Evolutionary conservation across 2,113 vertebrate genomes (phyloP).

Genomic region (Psilopogon haemacephalus): DNA sequence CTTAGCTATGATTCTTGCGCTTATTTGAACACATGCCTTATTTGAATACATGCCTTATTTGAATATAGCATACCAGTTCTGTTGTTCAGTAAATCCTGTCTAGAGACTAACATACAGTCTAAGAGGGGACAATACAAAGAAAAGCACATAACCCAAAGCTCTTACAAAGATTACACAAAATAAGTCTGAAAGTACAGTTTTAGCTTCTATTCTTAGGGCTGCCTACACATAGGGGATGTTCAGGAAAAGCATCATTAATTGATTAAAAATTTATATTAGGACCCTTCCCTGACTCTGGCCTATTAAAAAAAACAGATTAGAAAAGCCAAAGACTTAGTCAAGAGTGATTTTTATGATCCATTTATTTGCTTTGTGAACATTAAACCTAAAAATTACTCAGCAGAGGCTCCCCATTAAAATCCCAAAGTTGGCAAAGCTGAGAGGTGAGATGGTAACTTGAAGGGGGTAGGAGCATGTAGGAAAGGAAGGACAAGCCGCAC

Average conservation of each 20-base stretch:
- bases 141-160: neutral
- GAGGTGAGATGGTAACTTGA: neutral
- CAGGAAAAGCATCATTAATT: neutral
- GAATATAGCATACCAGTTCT: neutral
- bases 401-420: neutral
- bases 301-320: neutral
- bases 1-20: neutral
- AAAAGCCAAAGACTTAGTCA: neutral
- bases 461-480: accelerated
- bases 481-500: accelerated
- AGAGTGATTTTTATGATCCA: neutral
- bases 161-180: neutral
- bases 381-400: neutral
- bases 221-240: neutral
- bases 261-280: neutral
- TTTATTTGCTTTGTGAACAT: neutral
- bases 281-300: neutral
- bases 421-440: neutral
- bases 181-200: neutral
- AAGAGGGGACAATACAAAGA: neutral
- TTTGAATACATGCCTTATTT: neutral
- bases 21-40: neutral
- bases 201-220: neutral
- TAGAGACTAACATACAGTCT: neutral
- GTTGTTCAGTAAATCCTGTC: neutral